Conservation (phyloP, 2,888 invertebrate species). For the Tenthredo amoena region DNA sequence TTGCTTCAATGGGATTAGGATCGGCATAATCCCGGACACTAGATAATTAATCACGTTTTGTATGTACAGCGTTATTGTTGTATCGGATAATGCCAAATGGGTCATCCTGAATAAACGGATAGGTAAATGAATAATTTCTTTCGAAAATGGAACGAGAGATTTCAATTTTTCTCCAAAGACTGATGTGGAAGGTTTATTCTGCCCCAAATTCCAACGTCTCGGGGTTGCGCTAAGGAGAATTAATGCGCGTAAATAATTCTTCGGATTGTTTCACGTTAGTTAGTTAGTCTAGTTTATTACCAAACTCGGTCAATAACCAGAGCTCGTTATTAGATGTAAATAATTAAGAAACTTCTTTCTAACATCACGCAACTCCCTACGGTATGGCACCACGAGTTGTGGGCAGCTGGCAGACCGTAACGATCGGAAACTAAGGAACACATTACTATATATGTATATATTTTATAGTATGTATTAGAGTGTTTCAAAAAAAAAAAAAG, state of each 20-base stretch:
- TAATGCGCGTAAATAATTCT: neutral
- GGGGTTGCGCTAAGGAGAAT: neutral
- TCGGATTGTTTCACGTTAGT: neutral
- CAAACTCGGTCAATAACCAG: constrained; percentile 28
- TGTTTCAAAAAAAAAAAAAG: too few species aligned
- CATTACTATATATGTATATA: neutral
- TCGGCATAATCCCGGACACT: neutral
- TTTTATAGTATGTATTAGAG: too few species aligned
- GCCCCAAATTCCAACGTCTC: neutral
- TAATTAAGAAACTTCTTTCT: constrained; percentile 21
- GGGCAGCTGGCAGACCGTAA: constrained; percentile 6
- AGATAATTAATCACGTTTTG: constrained; percentile 38
- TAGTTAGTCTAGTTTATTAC: constrained; percentile 1
- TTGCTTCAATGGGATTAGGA: constrained; percentile 9
- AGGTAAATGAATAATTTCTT: neutral
- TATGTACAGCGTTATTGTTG: neutral
- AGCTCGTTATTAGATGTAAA: constrained; percentile 29
- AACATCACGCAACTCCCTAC: constrained; percentile 35
- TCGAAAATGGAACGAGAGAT: neutral
- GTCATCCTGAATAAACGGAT: neutral
- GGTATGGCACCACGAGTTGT: neutral
- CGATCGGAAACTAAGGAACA: constrained; percentile 5
- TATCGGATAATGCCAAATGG: constrained; percentile 6
- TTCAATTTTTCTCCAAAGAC: neutral
- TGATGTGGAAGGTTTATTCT: neutral